A percentile compares a stretch with the other conserved stretches of the same genome.
These are phyloP conservation scores for Hyaena hyaena DNA, from an alignment of 2,113 vertebrate species.

Conservation along the genomic window DNA sequence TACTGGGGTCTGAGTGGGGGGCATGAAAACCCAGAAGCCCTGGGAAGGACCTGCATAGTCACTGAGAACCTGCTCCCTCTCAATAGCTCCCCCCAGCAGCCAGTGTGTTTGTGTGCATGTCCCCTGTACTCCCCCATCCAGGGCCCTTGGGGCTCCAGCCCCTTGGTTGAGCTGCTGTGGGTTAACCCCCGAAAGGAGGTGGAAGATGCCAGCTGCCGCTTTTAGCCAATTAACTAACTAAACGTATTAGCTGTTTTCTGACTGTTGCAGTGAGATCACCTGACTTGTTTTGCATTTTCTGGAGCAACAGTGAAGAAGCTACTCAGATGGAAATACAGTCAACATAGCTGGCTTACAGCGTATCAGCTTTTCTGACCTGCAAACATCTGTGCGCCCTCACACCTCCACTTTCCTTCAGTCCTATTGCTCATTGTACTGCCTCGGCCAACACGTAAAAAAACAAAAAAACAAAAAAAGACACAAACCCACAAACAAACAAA, in stretches of 20 bases:
- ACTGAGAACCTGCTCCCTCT: not conserved
- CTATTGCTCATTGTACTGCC: not conserved
- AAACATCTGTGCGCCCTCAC: not conserved
- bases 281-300: slow-evolving; percentile 58
- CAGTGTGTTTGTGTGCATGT: not conserved
- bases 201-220: not conserved
- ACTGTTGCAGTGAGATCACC: not conserved
- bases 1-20: not conserved
- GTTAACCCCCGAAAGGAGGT: slow-evolving; percentile 45
- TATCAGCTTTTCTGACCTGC: slow-evolving; percentile 2
- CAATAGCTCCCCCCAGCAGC: slow-evolving; percentile 47
- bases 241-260: slow-evolving; percentile 27
- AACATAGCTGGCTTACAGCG: rapidly evolving
- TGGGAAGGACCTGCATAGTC: slow-evolving; percentile 68
- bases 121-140: slow-evolving; percentile 43
- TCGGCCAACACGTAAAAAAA: too few species aligned
- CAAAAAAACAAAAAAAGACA: too few species aligned
- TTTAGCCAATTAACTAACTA: not conserved
- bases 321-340: slow-evolving; percentile 58
- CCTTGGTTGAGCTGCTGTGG: not conserved
- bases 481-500: too few species aligned
- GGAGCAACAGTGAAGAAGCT: slow-evolving; percentile 40
- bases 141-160: slow-evolving; percentile 69
- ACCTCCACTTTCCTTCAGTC: not conserved
- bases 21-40: slow-evolving; percentile 39